A percentile compares a stretch with the other conserved stretches of the same genome.
phyloP scores from a whole-genome alignment of 2,797 vertebrate genomes.

The Champsocephalus gunnari region DNA sequence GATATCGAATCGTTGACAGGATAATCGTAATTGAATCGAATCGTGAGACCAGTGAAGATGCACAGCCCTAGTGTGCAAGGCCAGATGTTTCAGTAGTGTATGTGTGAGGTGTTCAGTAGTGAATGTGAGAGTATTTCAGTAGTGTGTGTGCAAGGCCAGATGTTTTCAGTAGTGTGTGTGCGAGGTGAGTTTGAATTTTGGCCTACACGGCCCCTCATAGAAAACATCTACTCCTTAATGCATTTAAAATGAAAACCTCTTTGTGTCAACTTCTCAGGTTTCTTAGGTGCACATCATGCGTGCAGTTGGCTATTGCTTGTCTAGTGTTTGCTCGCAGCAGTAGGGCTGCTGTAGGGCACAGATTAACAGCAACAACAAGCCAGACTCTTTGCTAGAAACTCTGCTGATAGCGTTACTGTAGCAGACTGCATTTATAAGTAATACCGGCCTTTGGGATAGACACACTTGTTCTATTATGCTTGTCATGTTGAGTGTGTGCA shows the following conservation, averaged over 20 bases:
- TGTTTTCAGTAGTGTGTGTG: too few relatives aligned
- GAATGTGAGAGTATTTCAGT: too few relatives aligned
- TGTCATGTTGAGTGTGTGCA: constrained; percentile 19
- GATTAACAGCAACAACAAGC: constrained; percentile 44
- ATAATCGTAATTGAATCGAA: too few relatives aligned
- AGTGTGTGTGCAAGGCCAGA: too few relatives aligned
- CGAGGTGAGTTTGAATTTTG: too few relatives aligned
- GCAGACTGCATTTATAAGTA: constrained; percentile 56
- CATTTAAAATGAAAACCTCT: constrained; percentile 37
- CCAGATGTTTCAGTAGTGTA: too few relatives aligned
- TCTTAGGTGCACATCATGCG: constrained; percentile 29
- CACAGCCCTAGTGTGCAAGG: too few relatives aligned
- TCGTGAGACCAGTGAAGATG: too few relatives aligned
- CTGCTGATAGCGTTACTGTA: constrained; percentile 53
- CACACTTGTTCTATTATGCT: constrained; percentile 36
- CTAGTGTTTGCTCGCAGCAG: constrained; percentile 53
- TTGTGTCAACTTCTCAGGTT: constrained; percentile 34
- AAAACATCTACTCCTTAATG: constrained; percentile 34
- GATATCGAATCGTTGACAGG: too few relatives aligned
- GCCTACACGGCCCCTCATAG: too few relatives aligned
- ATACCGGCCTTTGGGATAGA: constrained; percentile 48
- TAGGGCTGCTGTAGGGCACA: constrained; percentile 54
- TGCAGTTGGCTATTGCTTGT: constrained; percentile 44
- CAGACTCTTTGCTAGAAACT: constrained; percentile 41
- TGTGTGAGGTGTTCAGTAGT: too few relatives aligned